phyloP scores from a whole-genome alignment of 2,888 invertebrate genomes.

The Cerastis leucographa region DNA sequence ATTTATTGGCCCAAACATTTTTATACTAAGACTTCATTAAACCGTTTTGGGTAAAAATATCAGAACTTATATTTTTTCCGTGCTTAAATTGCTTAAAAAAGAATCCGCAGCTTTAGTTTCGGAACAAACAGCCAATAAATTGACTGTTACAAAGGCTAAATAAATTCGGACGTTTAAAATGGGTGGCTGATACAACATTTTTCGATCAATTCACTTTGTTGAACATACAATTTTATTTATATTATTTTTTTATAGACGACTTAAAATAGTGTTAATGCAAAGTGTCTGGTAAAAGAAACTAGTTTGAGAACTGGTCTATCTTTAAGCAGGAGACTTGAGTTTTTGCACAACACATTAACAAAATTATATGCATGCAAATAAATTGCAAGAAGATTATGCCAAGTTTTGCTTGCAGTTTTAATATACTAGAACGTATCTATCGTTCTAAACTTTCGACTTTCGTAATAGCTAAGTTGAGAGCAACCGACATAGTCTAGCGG shows the following conservation, averaged over 20 bases:
- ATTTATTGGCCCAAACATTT: neutral
- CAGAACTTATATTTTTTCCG: neutral
- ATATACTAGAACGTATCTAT: conserved; percentile 6
- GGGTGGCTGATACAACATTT: neutral
- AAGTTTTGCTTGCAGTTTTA: conserved; percentile 25
- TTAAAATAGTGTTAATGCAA: conserved; percentile 26
- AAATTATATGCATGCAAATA: conserved; percentile 22
- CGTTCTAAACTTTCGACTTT: conserved; percentile 7
- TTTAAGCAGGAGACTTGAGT: conserved; percentile 28
- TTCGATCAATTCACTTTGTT: conserved; percentile 15
- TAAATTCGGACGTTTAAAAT: conserved; percentile 8
- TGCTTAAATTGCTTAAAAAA: neutral
- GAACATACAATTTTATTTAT: conserved; percentile 21
- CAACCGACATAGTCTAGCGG: too few species aligned
- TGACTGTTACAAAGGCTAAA: conserved; percentile 4
- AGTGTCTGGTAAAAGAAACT: conserved; percentile 26
- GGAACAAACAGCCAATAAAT: neutral
- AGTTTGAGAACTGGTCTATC: conserved; percentile 35
- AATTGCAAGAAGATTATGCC: conserved; percentile 15
- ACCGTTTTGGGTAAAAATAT: neutral
- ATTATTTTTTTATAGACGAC: conserved; percentile 21
- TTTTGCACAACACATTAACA: conserved; percentile 39
- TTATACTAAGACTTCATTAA: neutral
- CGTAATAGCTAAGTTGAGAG: neutral
- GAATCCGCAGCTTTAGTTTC: neutral